Conservation (phyloP, 2,113 vertebrate genomes). For the Pomatorhinus ruficollis region DNA sequence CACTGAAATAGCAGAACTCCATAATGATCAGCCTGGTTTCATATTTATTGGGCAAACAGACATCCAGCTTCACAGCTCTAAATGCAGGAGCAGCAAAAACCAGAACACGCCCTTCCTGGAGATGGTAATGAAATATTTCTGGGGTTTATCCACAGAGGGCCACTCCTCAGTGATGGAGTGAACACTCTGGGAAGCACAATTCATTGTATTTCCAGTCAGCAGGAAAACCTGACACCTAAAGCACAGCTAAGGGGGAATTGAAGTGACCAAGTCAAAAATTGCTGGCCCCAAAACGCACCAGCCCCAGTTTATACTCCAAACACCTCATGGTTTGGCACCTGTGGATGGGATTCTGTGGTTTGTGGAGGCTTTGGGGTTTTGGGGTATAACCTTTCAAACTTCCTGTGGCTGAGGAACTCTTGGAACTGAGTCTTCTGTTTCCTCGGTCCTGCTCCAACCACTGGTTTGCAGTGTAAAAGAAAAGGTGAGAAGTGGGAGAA, state of each 20-base stretch:
- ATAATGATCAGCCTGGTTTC: neutral
- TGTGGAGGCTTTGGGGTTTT: neutral
- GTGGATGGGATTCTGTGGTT: neutral
- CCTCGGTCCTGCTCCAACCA: neutral
- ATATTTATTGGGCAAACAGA: neutral
- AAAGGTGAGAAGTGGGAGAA: neutral
- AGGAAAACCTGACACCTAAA: neutral
- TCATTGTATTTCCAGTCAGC: rapidly evolving
- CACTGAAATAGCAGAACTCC: neutral
- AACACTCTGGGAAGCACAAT: neutral
- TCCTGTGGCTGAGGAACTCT: neutral
- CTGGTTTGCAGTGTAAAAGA: neutral
- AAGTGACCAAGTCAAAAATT: neutral
- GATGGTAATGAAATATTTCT: neutral
- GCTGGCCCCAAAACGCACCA: neutral
- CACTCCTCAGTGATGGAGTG: neutral
- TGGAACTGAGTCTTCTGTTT: neutral
- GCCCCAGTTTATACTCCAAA: neutral
- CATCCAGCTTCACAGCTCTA: neutral
- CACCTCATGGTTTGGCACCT: neutral
- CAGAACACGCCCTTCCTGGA: neutral
- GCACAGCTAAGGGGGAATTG: neutral
- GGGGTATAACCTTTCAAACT: neutral
- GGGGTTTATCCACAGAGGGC: neutral
- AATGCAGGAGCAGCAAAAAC: neutral